These are phyloP conservation scores for Scaptomyza montana DNA, from an alignment of 1,140 invertebrate species.

Conservation along the genomic window DNA sequence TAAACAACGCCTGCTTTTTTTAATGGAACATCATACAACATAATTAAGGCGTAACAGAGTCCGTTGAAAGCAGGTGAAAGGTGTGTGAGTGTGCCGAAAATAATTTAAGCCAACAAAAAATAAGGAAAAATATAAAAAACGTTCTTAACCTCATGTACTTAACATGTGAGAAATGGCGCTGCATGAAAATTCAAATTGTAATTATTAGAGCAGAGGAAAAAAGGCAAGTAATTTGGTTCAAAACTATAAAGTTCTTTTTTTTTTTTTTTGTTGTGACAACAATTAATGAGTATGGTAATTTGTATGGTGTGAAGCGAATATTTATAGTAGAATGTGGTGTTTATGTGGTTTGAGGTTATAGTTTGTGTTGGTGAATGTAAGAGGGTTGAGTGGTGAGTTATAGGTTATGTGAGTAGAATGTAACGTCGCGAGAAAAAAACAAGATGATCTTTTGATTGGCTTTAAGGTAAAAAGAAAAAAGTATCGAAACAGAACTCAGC, in stretches of 20 bases:
- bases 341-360: too few species aligned
- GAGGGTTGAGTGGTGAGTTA: too few species aligned
- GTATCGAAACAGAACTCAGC: neutral
- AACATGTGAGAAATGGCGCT: constrained; percentile 52
- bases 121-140: constrained; percentile 23
- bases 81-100: constrained; percentile 76
- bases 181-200: constrained; percentile 78
- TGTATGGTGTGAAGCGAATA: too few species aligned
- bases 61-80: constrained; percentile 71
- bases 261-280: too few species aligned
- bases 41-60: constrained; percentile 74
- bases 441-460: too few species aligned
- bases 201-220: constrained; percentile 56
- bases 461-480: too few species aligned
- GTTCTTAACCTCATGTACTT: constrained; percentile 45
- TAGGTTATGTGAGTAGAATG: too few species aligned
- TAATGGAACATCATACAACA: constrained; percentile 76
- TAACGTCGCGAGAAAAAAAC: too few species aligned
- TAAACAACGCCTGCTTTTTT: constrained; percentile 41
- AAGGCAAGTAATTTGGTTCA: neutral
- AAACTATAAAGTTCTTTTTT: too few species aligned
- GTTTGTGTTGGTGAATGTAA: too few species aligned
- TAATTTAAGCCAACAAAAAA: constrained; percentile 45
- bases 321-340: too few species aligned
- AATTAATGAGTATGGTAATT: too few species aligned